Percentiles rank a stretch among this genome's conserved stretches.
Evolutionary conservation across 2,797 vertebrate genomes (phyloP).

Genomic region (Tangara arthus): DNA sequence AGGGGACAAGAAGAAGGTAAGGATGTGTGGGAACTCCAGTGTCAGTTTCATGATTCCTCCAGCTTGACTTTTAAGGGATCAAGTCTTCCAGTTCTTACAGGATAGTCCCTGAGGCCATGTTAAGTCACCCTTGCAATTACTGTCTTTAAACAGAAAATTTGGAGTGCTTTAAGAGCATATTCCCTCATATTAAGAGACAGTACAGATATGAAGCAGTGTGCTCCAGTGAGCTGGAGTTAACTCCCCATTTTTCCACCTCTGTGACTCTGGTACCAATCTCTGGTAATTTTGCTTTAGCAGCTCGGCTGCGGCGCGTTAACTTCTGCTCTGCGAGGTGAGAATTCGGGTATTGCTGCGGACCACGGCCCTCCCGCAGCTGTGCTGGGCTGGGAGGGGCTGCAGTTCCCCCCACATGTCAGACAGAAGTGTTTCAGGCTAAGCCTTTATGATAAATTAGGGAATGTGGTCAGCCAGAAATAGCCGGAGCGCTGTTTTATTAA

Average conservation of each 20-base stretch:
- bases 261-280: constrained; percentile 45
- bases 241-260: constrained; percentile 45
- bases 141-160: constrained; percentile 57
- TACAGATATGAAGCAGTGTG: constrained; percentile 22
- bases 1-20: neutral
- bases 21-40: neutral
- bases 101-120: constrained; percentile 24
- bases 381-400: constrained; percentile 23
- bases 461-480: constrained; percentile 64
- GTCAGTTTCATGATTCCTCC: neutral
- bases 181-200: constrained; percentile 33
- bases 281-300: constrained; percentile 47
- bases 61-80: constrained; percentile 35
- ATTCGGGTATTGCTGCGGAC: neutral
- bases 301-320: constrained; percentile 20
- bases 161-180: constrained; percentile 50
- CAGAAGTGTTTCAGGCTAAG: constrained; percentile 24
- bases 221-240: constrained; percentile 65
- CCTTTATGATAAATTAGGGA: constrained; percentile 60
- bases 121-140: constrained; percentile 64
- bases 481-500: constrained; percentile 52
- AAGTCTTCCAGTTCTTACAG: constrained; percentile 4
- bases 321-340: constrained; percentile 27
- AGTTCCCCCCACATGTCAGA: constrained; percentile 7
- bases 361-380: neutral